Percentiles rank a stretch among this genome's conserved stretches.
Evolutionary conservation across 2,113 vertebrate species (phyloP).

Genomic region (Holacanthus passer): DNA sequence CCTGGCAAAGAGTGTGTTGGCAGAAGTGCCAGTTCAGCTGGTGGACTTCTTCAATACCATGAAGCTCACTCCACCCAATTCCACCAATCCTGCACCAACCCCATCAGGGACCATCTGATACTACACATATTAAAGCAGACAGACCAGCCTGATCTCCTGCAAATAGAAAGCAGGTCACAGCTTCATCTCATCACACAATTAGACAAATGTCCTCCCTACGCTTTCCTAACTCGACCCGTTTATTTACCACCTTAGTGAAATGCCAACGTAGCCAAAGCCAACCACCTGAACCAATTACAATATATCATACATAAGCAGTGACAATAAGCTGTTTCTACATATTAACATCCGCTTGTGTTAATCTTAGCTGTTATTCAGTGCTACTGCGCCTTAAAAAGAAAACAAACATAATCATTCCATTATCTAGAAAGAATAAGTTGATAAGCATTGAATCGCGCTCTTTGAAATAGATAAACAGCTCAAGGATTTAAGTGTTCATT

Average conservation of each 20-base stretch:
- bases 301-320: background rate
- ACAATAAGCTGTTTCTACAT: background rate
- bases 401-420: slow-evolving; percentile 36
- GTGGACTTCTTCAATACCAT: slow-evolving; percentile 77
- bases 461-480: background rate
- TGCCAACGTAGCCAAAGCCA: background rate
- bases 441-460: background rate
- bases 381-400: background rate
- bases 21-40: slow-evolving; percentile 84
- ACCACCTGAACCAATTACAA: background rate
- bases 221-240: too few species aligned
- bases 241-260: background rate
- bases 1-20: slow-evolving; percentile 81
- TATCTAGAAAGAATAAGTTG: background rate
- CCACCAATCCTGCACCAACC: slow-evolving; percentile 41
- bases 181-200: background rate
- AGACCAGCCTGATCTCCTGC: background rate
- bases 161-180: background rate
- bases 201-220: too few species aligned
- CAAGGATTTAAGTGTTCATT: background rate
- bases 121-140: background rate
- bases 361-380: background rate
- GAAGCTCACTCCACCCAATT: slow-evolving; percentile 78
- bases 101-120: slow-evolving; percentile 51
- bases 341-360: background rate